Evolutionary conservation across 2,797 vertebrate species (phyloP).

Genomic region (Spizella passerina): DNA sequence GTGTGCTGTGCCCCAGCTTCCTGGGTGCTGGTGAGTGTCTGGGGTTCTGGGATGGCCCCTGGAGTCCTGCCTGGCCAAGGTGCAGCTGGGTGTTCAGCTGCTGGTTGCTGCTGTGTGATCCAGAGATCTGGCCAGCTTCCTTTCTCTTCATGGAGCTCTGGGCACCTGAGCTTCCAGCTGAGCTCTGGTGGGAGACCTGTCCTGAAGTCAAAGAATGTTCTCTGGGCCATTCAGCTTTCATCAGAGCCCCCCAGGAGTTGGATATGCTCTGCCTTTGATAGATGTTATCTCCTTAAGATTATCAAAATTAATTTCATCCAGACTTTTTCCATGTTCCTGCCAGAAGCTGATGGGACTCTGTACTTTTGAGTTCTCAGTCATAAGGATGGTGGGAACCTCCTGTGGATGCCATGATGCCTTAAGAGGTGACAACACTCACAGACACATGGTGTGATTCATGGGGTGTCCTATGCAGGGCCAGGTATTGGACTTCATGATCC

Average conservation of each 20-base stretch:
- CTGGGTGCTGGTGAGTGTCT: background rate
- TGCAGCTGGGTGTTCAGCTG: background rate
- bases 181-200: background rate
- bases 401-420: background rate
- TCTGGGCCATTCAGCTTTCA: rapidly evolving
- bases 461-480: background rate
- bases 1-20: background rate
- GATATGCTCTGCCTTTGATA: background rate
- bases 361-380: background rate
- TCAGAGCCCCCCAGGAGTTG: background rate
- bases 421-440: background rate
- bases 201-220: background rate
- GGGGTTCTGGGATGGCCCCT: background rate
- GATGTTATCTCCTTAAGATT: background rate
- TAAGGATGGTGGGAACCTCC: background rate
- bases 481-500: background rate
- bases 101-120: background rate
- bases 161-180: background rate
- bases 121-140: background rate
- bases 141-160: background rate
- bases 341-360: background rate
- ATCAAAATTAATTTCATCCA: background rate
- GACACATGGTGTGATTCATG: background rate
- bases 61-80: background rate
- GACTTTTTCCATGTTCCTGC: background rate